These are phyloP conservation scores for Romanogobio albipinnatus DNA, from an alignment of 2,113 vertebrate genomes.

Conservation along the genomic window DNA sequence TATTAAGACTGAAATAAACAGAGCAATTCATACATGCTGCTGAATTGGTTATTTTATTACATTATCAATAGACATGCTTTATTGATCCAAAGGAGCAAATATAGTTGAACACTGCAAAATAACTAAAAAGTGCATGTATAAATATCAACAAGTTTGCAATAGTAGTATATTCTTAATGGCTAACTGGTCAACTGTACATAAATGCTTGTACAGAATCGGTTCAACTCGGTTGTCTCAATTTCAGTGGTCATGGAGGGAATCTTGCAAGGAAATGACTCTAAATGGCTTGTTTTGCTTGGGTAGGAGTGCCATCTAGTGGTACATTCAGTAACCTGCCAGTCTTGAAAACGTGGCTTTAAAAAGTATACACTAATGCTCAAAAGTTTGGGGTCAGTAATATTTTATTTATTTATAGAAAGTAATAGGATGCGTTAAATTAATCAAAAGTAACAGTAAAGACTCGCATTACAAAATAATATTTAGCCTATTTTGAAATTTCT, in stretches of 20 bases:
- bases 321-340: neutral
- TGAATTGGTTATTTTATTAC: neutral
- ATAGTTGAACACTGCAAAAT: neutral
- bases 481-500: neutral
- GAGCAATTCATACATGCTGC: neutral
- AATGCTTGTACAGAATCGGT: neutral
- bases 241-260: neutral
- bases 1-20: neutral
- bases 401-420: neutral
- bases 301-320: slow-evolving; percentile 73
- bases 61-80: neutral
- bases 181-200: neutral
- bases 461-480: neutral
- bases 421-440: neutral
- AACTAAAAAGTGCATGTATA: neutral
- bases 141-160: neutral
- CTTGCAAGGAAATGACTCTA: neutral
- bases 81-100: neutral
- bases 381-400: neutral
- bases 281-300: slow-evolving; percentile 41
- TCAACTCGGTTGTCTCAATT: neutral
- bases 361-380: neutral
- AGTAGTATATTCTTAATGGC: neutral
- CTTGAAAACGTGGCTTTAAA: neutral
- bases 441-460: neutral